phyloP scores from a whole-genome alignment of 2,113 vertebrate genomes.

The human region DNA sequence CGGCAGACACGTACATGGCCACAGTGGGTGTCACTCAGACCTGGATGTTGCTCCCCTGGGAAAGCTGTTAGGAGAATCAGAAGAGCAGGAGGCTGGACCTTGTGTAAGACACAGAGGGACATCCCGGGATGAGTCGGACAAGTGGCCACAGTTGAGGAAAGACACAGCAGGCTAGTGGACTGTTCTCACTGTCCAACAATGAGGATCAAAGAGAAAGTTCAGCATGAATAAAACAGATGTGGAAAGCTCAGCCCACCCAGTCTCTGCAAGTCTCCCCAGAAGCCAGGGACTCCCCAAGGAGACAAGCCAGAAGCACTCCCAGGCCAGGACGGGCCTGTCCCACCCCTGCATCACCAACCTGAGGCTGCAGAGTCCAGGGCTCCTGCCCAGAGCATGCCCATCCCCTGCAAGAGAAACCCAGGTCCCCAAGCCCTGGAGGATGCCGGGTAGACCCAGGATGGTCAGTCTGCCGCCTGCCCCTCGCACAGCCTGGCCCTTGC shows the following conservation, averaged over 20 bases:
- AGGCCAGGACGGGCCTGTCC: not conserved
- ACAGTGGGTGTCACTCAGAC: not conserved
- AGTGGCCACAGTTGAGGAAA: not conserved
- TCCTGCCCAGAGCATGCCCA: not conserved
- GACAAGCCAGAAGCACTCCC: not conserved
- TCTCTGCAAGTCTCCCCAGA: not conserved
- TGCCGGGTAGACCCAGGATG: not conserved
- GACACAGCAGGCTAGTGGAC: not conserved
- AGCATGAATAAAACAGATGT: not conserved
- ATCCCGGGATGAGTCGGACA: not conserved
- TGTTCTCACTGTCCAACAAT: not conserved
- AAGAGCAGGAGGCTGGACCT: not conserved
- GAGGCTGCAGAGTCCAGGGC: not conserved
- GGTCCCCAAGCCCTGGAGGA: not conserved
- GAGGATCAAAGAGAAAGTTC: not conserved
- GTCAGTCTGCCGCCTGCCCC: not conserved
- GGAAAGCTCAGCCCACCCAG: not conserved
- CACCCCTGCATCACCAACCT: not conserved
- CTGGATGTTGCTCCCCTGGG: not conserved
- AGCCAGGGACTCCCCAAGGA: not conserved
- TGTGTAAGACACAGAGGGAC: not conserved
- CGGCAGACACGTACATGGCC: not conserved
- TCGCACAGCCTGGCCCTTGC: not conserved
- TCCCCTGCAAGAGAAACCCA: not conserved
- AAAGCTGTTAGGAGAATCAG: not conserved